phyloP scores from a whole-genome alignment of 1,140 invertebrate species.

The Drosophila sp. region DNA sequence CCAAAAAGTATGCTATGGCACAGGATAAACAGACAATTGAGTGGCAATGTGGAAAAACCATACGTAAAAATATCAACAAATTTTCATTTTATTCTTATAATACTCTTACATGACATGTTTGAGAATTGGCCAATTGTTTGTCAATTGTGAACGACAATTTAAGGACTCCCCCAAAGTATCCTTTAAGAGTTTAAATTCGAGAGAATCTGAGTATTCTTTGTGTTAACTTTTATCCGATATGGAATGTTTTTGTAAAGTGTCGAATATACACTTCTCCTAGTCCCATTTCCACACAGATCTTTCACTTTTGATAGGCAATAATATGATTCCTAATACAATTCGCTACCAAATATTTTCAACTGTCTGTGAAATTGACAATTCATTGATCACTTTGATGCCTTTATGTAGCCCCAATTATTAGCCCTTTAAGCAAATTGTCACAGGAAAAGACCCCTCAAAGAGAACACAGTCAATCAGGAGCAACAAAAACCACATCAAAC shows the following conservation, averaged over 20 bases:
- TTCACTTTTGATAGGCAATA: not conserved
- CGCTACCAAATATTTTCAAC: not conserved
- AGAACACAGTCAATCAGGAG: constrained; percentile 41
- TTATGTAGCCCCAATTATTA: constrained; percentile 18
- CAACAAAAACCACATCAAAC: constrained; percentile 43
- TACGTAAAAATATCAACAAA: not conserved
- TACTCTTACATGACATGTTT: not conserved
- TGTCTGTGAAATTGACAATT: constrained; percentile 2
- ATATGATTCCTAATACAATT: not conserved
- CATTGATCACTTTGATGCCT: constrained; percentile 8
- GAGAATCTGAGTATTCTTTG: too few relatives aligned
- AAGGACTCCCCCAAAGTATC: too few relatives aligned
- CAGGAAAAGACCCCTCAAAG: constrained; percentile 9
- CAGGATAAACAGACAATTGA: constrained; percentile 1
- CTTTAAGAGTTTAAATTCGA: too few relatives aligned
- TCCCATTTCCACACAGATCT: not conserved
- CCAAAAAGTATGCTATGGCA: not conserved
- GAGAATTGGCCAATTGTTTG: not conserved
- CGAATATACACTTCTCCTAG: too few relatives aligned
- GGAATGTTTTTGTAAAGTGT: too few relatives aligned
- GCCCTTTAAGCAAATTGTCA: constrained; percentile 21
- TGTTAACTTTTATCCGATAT: too few relatives aligned
- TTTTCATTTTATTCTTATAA: not conserved
- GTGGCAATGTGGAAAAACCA: constrained; percentile 1
- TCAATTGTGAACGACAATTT: too few relatives aligned